A percentile compares a stretch with the other conserved stretches of the same genome.
phyloP scores from a whole-genome alignment of 1,140 invertebrate genomes.

The Heliconius congener region DNA sequence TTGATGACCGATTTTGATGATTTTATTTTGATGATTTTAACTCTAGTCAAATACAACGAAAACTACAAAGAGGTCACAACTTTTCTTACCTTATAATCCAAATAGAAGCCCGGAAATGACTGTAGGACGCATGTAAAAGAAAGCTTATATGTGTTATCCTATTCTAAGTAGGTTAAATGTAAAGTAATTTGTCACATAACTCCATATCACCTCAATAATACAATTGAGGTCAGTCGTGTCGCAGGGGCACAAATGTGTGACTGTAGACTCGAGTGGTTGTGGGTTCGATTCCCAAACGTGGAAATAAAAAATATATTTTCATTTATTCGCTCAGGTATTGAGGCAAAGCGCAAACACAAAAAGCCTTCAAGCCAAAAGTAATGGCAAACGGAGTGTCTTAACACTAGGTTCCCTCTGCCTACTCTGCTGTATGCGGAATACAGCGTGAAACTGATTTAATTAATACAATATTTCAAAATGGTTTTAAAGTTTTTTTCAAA shows the following conservation, averaged over 20 bases:
- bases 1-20: too few relatives aligned
- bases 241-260: too few relatives aligned
- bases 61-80: conserved; percentile 33
- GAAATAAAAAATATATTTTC: too few relatives aligned
- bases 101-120: conserved; percentile 76
- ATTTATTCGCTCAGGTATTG: too few relatives aligned
- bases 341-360: too few relatives aligned
- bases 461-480: neutral
- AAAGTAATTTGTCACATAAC: neutral
- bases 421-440: too few relatives aligned
- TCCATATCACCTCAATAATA: neutral
- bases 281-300: too few relatives aligned
- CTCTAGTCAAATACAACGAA: neutral
- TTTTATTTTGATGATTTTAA: neutral
- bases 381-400: too few relatives aligned
- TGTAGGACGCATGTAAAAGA: conserved; percentile 65
- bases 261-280: too few relatives aligned
- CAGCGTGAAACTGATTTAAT: neutral
- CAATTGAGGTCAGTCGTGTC: too few relatives aligned
- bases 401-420: too few relatives aligned
- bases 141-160: conserved; percentile 9
- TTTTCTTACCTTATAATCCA: conserved; percentile 72
- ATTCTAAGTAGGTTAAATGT: neutral
- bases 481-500: conserved; percentile 7
- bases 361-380: too few relatives aligned